Evolutionary conservation across 2,888 invertebrate genomes (phyloP).

Genomic region (Ommatoiulus sabulosus): DNA sequence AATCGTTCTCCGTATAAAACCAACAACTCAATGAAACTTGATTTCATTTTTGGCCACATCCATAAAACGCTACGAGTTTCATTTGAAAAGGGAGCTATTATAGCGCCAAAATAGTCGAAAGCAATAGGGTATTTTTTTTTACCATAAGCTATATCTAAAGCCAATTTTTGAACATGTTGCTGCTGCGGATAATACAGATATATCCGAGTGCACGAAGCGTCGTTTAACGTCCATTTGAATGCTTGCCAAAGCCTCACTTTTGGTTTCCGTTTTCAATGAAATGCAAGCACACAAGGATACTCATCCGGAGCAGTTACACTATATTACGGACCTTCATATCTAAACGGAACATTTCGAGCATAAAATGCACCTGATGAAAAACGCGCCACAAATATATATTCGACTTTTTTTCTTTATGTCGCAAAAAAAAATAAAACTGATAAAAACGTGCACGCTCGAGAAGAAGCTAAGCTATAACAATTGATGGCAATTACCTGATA

Average conservation of each 20-base stretch:
- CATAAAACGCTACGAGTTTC: slow-evolving; percentile 24
- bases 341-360: slow-evolving; percentile 44
- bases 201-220: not conserved
- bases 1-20: slow-evolving; percentile 12
- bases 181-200: slow-evolving; percentile 34
- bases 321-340: slow-evolving; percentile 19
- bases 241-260: slow-evolving; percentile 35
- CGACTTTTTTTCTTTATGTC: not conserved
- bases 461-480: not conserved
- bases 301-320: slow-evolving; percentile 35
- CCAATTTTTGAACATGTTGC: slow-evolving; percentile 44
- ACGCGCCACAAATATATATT: not conserved
- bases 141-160: slow-evolving; percentile 46
- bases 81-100: slow-evolving; percentile 20
- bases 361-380: slow-evolving; percentile 48
- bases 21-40: slow-evolving; percentile 46
- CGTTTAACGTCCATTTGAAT: slow-evolving; percentile 45
- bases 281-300: slow-evolving; percentile 33
- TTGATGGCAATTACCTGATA: not conserved
- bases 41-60: slow-evolving; percentile 47
- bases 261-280: slow-evolving; percentile 48
- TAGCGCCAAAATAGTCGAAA: not conserved
- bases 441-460: not conserved
- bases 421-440: not conserved
- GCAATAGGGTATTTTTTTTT: not conserved